These are phyloP conservation scores for Pithecia hirsuta DNA, from an alignment of 2,797 vertebrate genomes.

Conservation along the genomic window DNA sequence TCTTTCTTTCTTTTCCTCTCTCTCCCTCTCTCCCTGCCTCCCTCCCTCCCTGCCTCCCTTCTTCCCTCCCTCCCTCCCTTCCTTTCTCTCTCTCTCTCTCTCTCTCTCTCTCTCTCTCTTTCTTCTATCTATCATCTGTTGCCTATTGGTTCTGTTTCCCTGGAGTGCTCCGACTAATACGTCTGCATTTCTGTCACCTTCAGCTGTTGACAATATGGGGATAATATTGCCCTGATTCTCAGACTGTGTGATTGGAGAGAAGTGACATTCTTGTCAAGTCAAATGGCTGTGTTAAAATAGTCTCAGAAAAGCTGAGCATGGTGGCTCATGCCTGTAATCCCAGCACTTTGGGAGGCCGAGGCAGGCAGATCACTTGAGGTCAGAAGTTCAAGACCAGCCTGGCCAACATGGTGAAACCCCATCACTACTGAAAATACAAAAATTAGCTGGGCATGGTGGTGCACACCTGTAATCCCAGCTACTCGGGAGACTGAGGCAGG, in stretches of 20 bases:
- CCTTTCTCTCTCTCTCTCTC: background rate
- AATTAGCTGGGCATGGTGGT: background rate
- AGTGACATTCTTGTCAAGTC: background rate
- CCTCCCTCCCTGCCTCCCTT: background rate
- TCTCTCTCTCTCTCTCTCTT: background rate
- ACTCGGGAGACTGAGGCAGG: background rate
- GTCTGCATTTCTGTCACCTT: background rate
- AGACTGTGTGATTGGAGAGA: background rate
- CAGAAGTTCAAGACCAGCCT: background rate
- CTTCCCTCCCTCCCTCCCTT: background rate
- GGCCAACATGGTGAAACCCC: background rate
- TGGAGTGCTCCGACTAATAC: background rate
- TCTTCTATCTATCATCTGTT: background rate
- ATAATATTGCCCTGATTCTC: background rate
- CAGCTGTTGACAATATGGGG: background rate
- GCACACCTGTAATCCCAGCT: background rate
- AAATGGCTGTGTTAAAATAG: background rate
- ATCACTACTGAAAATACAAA: background rate
- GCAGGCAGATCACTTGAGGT: background rate
- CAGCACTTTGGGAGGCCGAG: background rate
- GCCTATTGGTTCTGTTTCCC: background rate
- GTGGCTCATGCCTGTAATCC: background rate
- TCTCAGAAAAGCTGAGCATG: background rate
- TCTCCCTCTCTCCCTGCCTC: background rate
- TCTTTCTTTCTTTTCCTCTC: fast-evolving